Conservation (phyloP, 2,888 invertebrate species). For the Nemotelus pantherinus region DNA sequence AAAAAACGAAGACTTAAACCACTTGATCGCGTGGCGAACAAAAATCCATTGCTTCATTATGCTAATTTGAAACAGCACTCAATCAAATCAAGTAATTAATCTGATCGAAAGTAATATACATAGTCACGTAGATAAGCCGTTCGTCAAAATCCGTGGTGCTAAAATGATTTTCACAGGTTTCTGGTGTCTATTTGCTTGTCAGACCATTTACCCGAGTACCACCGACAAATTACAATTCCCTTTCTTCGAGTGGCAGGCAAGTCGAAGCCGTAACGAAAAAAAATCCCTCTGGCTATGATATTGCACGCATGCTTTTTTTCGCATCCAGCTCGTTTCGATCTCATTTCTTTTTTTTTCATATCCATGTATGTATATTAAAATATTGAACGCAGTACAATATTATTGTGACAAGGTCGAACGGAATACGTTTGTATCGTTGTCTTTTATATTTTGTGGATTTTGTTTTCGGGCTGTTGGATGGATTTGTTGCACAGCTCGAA, state of each 20-base stretch:
- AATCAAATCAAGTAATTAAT: conserved; percentile 31
- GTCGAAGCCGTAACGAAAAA: neutral
- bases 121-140: no score
- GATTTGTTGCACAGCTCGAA: neutral
- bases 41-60: neutral
- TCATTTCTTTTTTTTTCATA: conserved; percentile 16
- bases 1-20: no score
- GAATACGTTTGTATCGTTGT: no score
- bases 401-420: conserved; percentile 31
- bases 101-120: conserved; percentile 19
- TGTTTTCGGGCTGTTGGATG: conserved; percentile 7
- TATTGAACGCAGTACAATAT: conserved; percentile 1
- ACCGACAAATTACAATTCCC: neutral
- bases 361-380: neutral
- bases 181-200: neutral
- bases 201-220: neutral
- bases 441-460: conserved; percentile 6
- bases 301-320: neutral
- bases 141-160: conserved; percentile 23
- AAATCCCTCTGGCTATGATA: conserved; percentile 21
- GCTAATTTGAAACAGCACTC: conserved; percentile 29
- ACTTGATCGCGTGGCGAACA: no score
- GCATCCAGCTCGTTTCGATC: neutral
- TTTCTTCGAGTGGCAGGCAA: neutral
- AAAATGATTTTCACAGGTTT: neutral